These are phyloP conservation scores for Actinemys pallida DNA, from an alignment of 2,113 vertebrate genomes.

Conservation along the genomic window DNA sequence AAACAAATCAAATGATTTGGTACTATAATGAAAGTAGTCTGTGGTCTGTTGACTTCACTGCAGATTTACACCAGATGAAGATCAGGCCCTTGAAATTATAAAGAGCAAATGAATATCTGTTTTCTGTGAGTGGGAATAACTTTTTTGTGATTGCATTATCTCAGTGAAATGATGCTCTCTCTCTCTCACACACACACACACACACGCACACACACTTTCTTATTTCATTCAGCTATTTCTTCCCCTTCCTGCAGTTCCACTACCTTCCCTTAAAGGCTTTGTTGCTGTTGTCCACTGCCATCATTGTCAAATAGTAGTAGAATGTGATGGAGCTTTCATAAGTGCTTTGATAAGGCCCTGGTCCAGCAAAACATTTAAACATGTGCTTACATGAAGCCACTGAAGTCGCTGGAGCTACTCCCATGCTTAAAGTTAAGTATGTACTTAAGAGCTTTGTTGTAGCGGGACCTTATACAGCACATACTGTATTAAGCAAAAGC, in stretches of 20 bases:
- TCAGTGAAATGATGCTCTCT: neutral
- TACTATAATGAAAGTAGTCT: slow-evolving; percentile 18
- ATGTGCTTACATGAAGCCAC: neutral
- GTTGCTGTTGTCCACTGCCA: neutral
- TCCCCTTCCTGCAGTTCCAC: neutral
- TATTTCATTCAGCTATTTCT: neutral
- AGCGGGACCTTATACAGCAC: neutral
- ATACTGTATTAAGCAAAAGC: neutral
- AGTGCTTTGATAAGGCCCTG: neutral
- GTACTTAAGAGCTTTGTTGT: neutral
- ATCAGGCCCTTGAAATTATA: neutral
- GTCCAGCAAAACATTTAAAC: neutral
- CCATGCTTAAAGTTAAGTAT: neutral
- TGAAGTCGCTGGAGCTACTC: neutral
- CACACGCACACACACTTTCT: neutral
- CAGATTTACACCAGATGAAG: neutral
- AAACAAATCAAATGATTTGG: neutral
- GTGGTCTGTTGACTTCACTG: neutral
- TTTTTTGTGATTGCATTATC: neutral
- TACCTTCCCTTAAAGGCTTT: neutral
- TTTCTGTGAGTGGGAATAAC: neutral
- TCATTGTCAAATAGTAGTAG: neutral
- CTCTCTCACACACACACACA: too few relatives aligned
- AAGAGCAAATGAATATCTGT: neutral
- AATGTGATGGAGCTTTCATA: neutral